Evolutionary conservation across 2,113 vertebrate genomes (phyloP).

Genomic region (Nannospalax galili): DNA sequence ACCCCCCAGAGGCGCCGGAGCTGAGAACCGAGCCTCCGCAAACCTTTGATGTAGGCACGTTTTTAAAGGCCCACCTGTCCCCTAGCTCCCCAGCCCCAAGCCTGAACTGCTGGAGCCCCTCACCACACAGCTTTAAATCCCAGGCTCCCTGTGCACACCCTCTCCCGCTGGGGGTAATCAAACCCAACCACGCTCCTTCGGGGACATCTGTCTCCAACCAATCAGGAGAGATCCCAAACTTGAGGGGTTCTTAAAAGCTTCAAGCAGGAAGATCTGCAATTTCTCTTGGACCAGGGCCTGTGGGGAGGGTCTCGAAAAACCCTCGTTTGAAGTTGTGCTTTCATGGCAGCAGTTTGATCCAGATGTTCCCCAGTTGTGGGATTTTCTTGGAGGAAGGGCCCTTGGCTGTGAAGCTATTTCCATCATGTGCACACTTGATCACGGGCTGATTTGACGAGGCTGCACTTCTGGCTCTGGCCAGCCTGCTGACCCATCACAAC

Average conservation of each 20-base stretch:
- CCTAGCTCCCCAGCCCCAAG: conserved; percentile 12
- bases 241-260: conserved; percentile 78
- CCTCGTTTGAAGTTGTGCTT: conserved; percentile 80
- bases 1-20: conserved; percentile 54
- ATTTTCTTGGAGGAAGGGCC: conserved; percentile 62
- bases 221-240: conserved; percentile 64
- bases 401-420: conserved; percentile 66
- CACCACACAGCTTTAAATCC: conserved; percentile 51
- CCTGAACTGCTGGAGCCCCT: conserved; percentile 61
- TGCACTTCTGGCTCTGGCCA: not conserved
- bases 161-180: conserved; percentile 61
- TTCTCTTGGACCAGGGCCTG: conserved; percentile 78
- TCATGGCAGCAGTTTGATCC: conserved; percentile 79
- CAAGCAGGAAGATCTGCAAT: conserved; percentile 80
- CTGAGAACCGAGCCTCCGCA: conserved; percentile 39
- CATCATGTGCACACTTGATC: conserved; percentile 56
- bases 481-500: not conserved
- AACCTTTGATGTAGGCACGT: conserved; percentile 80
- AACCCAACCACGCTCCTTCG: conserved; percentile 51
- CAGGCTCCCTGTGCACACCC: not conserved
- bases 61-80: conserved; percentile 80
- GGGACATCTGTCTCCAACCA: conserved; percentile 80
- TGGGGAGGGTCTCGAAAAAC: conserved; percentile 75
- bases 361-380: conserved; percentile 85
- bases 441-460: not conserved